These are phyloP conservation scores for Therioaphis trifolii DNA, from an alignment of 2,888 invertebrate species.

Conservation along the genomic window DNA sequence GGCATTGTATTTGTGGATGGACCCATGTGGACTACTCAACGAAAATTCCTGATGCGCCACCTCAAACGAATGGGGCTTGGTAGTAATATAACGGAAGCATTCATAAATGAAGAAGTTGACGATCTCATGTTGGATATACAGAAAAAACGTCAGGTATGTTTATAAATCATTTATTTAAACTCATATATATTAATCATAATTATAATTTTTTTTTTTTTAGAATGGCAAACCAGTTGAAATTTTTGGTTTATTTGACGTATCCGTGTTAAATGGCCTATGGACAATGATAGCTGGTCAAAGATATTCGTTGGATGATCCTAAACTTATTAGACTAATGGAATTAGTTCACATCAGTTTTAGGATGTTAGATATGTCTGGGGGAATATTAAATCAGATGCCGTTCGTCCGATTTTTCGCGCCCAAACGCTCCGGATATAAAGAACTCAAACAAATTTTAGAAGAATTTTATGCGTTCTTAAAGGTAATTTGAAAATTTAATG, in stretches of 20 bases:
- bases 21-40: conserved; percentile 75
- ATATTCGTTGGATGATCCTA: conserved; percentile 73
- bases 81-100: conserved; percentile 73
- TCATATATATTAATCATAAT: too few species aligned
- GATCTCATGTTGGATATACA: conserved; percentile 68
- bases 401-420: conserved; percentile 77
- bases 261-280: conserved; percentile 79
- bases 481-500: conserved; percentile 17
- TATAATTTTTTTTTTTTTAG: conserved; percentile 2
- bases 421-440: conserved; percentile 74
- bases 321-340: conserved; percentile 72
- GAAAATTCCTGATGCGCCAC: conserved; percentile 76
- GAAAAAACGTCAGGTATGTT: conserved; percentile 37
- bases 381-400: conserved; percentile 77
- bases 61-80: conserved; percentile 76
- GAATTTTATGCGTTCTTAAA: conserved; percentile 62
- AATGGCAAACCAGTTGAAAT: conserved; percentile 69
- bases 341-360: conserved; percentile 75
- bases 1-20: conserved; percentile 79
- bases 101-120: conserved; percentile 73
- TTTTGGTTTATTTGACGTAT: conserved; percentile 73
- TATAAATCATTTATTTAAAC: not conserved
- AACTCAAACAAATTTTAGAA: conserved; percentile 62
- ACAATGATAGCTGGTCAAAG: conserved; percentile 73
- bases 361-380: conserved; percentile 76